These are phyloP conservation scores for Scaptomyza polygonia DNA, from an alignment of 2,888 invertebrate species.

Conservation along the genomic window DNA sequence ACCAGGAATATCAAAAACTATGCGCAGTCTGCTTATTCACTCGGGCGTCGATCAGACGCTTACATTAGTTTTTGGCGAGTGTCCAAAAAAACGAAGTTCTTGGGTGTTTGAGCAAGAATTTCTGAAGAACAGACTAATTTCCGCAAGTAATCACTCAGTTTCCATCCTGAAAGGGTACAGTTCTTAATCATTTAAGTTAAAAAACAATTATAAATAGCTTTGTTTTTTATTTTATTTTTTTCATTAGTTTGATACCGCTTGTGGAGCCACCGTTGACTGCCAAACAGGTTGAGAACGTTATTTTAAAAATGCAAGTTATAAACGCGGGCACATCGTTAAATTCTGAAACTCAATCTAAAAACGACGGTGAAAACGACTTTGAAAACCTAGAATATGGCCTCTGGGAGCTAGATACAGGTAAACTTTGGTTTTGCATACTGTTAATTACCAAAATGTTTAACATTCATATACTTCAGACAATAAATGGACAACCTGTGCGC, in stretches of 20 bases:
- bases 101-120: conserved; percentile 78
- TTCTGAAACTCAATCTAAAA: not conserved
- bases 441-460: not conserved
- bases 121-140: conserved; percentile 64
- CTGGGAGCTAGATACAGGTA: conserved; percentile 78
- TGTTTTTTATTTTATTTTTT: not conserved
- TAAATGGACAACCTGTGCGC: conserved; percentile 79
- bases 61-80: conserved; percentile 81
- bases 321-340: not conserved
- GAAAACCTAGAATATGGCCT: conserved; percentile 57
- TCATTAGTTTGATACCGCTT: conserved; percentile 73
- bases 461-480: conserved; percentile 56
- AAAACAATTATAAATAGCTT: not conserved
- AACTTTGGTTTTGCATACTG: not conserved
- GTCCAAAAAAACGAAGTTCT: conserved; percentile 74
- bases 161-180: conserved; percentile 75
- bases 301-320: conserved; percentile 24
- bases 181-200: not conserved
- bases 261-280: conserved; percentile 69
- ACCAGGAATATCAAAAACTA: conserved; percentile 65
- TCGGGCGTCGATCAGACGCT: conserved; percentile 71
- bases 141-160: conserved; percentile 70
- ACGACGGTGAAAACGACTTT: not conserved
- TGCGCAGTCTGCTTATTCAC: conserved; percentile 69
- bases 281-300: conserved; percentile 55